phyloP scores from a whole-genome alignment of 92 coral and sea anemone genomes.

The Actinernus sp. region DNA sequence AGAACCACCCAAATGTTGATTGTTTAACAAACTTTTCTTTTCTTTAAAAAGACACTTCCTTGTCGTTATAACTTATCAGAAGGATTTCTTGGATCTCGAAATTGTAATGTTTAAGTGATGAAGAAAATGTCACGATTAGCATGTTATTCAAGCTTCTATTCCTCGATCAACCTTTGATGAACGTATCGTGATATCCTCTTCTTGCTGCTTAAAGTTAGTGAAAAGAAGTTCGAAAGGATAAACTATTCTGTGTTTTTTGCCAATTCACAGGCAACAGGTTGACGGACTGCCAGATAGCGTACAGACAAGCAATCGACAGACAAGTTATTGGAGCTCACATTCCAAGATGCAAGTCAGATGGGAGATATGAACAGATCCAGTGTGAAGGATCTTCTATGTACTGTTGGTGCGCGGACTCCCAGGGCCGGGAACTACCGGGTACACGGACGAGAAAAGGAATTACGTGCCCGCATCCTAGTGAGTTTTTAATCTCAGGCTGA shows the following conservation, averaged over 20 bases:
- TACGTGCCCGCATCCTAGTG: constrained; percentile 43
- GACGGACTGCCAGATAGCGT: constrained; percentile 41
- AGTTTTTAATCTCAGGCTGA: too few relatives aligned
- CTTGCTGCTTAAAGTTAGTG: background rate
- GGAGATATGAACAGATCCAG: constrained; percentile 65
- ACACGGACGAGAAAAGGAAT: constrained; percentile 24
- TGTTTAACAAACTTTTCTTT: too few relatives aligned
- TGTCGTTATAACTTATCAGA: too few relatives aligned
- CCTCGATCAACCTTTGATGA: too few relatives aligned
- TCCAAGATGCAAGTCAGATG: constrained; percentile 63
- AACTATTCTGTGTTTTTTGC: background rate
- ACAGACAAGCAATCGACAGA: constrained; percentile 30
- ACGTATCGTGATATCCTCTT: too few relatives aligned
- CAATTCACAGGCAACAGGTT: constrained; percentile 1
- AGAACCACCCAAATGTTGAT: too few relatives aligned
- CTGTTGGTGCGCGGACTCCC: constrained; percentile 66
- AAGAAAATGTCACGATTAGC: too few relatives aligned
- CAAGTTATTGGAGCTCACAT: constrained; percentile 32
- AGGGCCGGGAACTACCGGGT: constrained; percentile 54
- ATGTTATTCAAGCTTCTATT: too few relatives aligned
- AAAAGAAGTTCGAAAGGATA: background rate
- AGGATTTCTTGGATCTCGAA: too few relatives aligned
- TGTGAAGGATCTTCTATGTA: constrained; percentile 36
- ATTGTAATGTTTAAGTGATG: too few relatives aligned
- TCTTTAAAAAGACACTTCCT: too few relatives aligned